Percentiles rank a stretch among this genome's conserved stretches.
Evolutionary conservation across 2,888 invertebrate genomes (phyloP).

Genomic region (Enchytraeus crypticus): DNA sequence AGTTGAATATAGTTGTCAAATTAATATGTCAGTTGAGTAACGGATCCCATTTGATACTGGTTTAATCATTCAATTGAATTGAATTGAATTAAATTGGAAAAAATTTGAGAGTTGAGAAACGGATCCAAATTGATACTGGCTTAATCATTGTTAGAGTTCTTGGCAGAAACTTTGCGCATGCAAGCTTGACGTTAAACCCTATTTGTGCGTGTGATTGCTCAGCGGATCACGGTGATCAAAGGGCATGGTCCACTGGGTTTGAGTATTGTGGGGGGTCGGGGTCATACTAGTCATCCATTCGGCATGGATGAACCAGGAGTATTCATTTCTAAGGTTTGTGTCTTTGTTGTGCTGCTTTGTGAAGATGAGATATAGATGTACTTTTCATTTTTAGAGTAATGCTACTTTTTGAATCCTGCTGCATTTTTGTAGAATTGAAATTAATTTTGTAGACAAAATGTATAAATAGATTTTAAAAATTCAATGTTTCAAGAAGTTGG

Average conservation of each 20-base stretch:
- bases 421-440: neutral
- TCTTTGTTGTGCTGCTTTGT: too few relatives aligned
- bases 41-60: too few relatives aligned
- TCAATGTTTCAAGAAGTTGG: too few relatives aligned
- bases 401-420: neutral
- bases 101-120: neutral
- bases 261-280: slow-evolving; percentile 95
- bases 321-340: slow-evolving; percentile 79
- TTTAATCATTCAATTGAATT: too few relatives aligned
- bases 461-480: too few relatives aligned
- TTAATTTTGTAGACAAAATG: too few relatives aligned
- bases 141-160: neutral
- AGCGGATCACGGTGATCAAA: slow-evolving; percentile 63
- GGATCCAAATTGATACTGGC: neutral
- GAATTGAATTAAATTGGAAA: too few relatives aligned
- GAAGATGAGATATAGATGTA: neutral
- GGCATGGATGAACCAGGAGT: slow-evolving; percentile 89
- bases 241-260: slow-evolving; percentile 90
- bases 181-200: too few relatives aligned
- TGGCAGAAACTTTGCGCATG: too few relatives aligned
- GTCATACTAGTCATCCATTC: slow-evolving; percentile 97
- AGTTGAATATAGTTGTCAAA: too few relatives aligned
- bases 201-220: too few relatives aligned
- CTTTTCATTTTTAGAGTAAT: neutral
- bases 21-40: too few relatives aligned